Evolutionary conservation across 2,888 invertebrate species (phyloP), one percentile per base, ranked within the genome.

Genomic region (Melinopterus prodromus): DNA sequence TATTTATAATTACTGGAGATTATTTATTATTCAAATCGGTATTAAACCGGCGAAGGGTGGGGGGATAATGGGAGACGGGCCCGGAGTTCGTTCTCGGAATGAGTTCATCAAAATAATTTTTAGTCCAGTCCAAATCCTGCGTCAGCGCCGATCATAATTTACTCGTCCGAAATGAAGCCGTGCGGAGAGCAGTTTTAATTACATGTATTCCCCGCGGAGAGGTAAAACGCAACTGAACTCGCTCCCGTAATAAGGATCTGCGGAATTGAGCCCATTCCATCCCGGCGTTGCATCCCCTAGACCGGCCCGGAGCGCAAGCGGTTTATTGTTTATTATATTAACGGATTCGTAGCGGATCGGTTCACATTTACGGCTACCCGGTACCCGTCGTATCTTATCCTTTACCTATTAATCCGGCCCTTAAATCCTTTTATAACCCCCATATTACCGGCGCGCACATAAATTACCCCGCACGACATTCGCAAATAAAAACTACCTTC

Each of bases 121-220:
- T 82, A 83, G 86, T 86, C 86, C 86, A 86, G 85, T 86, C 84
- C 84, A 86, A 86, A 86, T 85, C 86, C 86, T 82, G 79, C 84
- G 82, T 85, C 85, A 85, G 84, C 82, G 81, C 79, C 84, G 83
- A 85, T 87, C 85, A 87, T 88, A 87, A 87, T 87, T 87, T 87
- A 86, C 83, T 84, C 87, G 87, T 87, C 86, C 87, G 83, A 85
- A 85, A 85, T 86, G 87, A 88, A 88, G 87, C 87, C 87, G 87
- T 86, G 85, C 86, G 85, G 87, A 87, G 88, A 87, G 86, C 87
- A 86, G 86, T 88, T 88, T 88, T 88, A 88, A 88, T 88, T 88
- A 88, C 87, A 86, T 84, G 86, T 85, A 87, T 86, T 86, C 87
- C 87, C 87, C 81, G 82, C 81, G 86, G 88, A 85, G 85, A 84